Base-by-base conservation (phyloP, 2,113 vertebrate genomes). In the Thalassarche chlororhynchos region DNA sequence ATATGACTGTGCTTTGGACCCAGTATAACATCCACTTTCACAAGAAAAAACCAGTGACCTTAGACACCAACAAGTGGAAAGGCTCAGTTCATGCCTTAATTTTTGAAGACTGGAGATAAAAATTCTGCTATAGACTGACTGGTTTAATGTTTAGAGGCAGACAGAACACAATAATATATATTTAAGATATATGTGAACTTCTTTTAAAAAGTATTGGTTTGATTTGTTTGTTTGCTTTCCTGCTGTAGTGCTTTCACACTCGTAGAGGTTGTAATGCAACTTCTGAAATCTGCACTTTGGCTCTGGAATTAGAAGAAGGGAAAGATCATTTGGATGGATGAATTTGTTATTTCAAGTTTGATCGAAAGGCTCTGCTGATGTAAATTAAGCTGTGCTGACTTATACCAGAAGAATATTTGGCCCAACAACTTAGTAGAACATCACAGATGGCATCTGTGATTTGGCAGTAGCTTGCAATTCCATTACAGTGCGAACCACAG, bases 381-480 rank as follows among this genome's bases (percentile, higher is more conserved):
- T 65, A 79, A 91, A 78, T 89, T 84, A 89, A 72, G 21, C 24
- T 71, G 11, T 61, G 14, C 46, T 83, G 57, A 61, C 20, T 96
- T 93, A 54, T 10, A 85, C 15, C 14, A 78, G 69, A 21, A 81
- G 44, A 82, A 40, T 93, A 95, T 76, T 89, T 95, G 77, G 77
- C 38, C 87, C 74, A 91, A 75, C 29, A 82, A 71, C 25, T 87
- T 25, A 55, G 24, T 76, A n/a, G 54, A 94, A 76, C 28, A 89
- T 93, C 81, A 89, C 89, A 97, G 84, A 93, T 90, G 95, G 81
- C 52, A 18, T 83, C 81, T 85, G 36, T 95, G 65, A 87, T 91
- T 89, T 91, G 65, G 96, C 65, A 85, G 74, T 69, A 40, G 23
- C 66, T 93, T 91, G 70, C 44, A 90, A 49, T 88, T 93, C 66